phyloP scores from a whole-genome alignment of 2,797 vertebrate genomes.

The Rhinogobio ventralis region DNA sequence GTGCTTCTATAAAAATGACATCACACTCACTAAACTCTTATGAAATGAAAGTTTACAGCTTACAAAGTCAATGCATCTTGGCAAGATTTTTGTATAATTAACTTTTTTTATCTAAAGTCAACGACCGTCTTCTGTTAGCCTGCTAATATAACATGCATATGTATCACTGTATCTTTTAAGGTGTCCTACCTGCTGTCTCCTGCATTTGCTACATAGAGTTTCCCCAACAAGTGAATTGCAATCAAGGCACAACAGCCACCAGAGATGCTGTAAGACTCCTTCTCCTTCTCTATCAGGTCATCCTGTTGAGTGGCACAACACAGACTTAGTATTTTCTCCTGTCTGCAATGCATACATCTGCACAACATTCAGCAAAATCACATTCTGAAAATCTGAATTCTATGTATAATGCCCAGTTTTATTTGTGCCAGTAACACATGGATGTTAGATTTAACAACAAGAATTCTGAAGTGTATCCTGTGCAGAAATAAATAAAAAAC shows the following conservation, averaged over 20 bases:
- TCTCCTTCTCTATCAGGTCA: constrained; percentile 90
- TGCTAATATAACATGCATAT: background rate
- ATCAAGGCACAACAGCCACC: constrained; percentile 96
- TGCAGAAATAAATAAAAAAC: background rate
- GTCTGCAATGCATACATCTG: background rate
- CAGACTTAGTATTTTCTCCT: constrained; percentile 1
- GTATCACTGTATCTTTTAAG: background rate
- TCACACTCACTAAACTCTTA: background rate
- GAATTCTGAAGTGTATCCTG: background rate
- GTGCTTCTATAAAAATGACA: background rate
- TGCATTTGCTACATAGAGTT: constrained; percentile 96
- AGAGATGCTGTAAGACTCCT: constrained; percentile 81
- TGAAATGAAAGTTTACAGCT: background rate
- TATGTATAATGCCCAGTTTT: background rate
- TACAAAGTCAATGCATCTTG: background rate
- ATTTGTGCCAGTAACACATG: background rate
- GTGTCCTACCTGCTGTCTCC: constrained; percentile 93
- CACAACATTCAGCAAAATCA: background rate
- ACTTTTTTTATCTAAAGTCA: background rate
- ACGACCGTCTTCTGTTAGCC: background rate
- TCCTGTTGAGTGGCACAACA: constrained; percentile 78
- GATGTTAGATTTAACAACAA: background rate
- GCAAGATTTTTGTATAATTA: background rate
- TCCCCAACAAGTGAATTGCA: constrained; percentile 90
- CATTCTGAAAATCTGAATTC: background rate